These are phyloP conservation scores for Mycalesis mineus DNA, from an alignment of 2,888 invertebrate genomes.

Conservation along the genomic window DNA sequence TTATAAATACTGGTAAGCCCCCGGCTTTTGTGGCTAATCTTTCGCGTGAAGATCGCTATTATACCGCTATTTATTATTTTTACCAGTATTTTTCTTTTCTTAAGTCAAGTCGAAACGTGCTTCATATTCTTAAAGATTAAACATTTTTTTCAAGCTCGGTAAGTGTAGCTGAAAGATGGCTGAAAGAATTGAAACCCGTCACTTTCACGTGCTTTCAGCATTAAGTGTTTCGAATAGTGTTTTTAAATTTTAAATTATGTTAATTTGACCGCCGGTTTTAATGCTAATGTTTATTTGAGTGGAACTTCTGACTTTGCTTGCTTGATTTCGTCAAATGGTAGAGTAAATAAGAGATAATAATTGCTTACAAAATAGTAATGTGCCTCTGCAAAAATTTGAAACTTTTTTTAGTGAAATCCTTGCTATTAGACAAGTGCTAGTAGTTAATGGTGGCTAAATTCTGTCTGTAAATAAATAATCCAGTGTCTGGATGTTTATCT, in stretches of 20 bases:
- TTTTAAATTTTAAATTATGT: conserved; percentile 65
- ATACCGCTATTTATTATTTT: conserved; percentile 75
- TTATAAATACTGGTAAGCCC: conserved; percentile 77
- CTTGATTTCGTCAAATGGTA: too few species aligned
- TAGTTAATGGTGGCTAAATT: too few species aligned
- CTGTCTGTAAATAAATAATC: too few species aligned
- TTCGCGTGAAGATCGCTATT: conserved; percentile 75
- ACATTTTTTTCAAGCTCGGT: conserved; percentile 33
- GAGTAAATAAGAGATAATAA: too few species aligned
- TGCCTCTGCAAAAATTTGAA: too few species aligned
- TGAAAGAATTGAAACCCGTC: conserved; percentile 63
- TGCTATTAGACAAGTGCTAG: too few species aligned
- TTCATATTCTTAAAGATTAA: conserved; percentile 54
- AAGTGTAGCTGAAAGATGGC: conserved; percentile 52
- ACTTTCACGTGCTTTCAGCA: conserved; percentile 55
- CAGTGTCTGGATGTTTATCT: too few species aligned
- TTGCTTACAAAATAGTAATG: too few species aligned
- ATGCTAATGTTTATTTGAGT: conserved; percentile 3
- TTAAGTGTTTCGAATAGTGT: conserved; percentile 57
- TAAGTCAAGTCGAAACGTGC: conserved; percentile 63
- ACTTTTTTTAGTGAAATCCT: too few species aligned
- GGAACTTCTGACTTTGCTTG: not conserved
- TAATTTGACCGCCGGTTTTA: conserved; percentile 43
- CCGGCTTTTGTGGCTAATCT: conserved; percentile 76
- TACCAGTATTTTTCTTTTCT: conserved; percentile 62